Base-by-base conservation (phyloP, 2,797 vertebrate species). In the Loris lydekkerianus region DNA sequence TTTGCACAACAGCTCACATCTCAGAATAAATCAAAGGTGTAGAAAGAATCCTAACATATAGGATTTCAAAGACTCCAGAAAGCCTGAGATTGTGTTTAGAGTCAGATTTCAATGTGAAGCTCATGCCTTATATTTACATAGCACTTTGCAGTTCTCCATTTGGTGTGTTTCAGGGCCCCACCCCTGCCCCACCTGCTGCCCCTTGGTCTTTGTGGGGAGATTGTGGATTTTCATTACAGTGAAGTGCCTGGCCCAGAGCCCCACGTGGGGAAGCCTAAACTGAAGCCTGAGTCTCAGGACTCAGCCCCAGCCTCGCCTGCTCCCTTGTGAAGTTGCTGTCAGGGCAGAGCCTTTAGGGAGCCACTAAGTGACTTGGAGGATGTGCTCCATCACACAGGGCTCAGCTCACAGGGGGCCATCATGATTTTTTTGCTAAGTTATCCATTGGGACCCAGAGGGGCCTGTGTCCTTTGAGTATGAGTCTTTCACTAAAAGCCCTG, bases 381-480 rank as follows among this genome's bases (percentile, higher is more conserved):
- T 34, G 23, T 0, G 0, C 10, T 10, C 9, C 23, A 0, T 27
- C 3, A 10, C n/a, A 0, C 7, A 20, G 76, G 37, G 2, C 11
- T 11, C 9, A 3, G 65, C 60, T 34, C 31, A 5, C 1, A 34
- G 14, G 34, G 0, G 11, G 5, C 40, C 0, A 0, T 17, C 17
- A 31, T 49, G 31, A 46, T 37, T 87, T 82, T 76, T 46, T 25
- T 61, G n/a, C n/a, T 10, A 63, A 40, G 3, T 25, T 15, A 9
- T 56, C 20, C 11, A 0, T 25, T 23, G 21, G 37, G 56, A 37
- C 20, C 34, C 34, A 1, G 10, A 87, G 37, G 46, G 7, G 3
- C 23, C 43, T 21, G 37, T 77, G 40, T 60, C 40, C 6, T 18
- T 23, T 72, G 63, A 76, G 17, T 4, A 17, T 6, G 49, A 13